Base-by-base conservation (phyloP, 23 tunicate genomes). In the Oikopleura vanhoeffeni region DNA sequence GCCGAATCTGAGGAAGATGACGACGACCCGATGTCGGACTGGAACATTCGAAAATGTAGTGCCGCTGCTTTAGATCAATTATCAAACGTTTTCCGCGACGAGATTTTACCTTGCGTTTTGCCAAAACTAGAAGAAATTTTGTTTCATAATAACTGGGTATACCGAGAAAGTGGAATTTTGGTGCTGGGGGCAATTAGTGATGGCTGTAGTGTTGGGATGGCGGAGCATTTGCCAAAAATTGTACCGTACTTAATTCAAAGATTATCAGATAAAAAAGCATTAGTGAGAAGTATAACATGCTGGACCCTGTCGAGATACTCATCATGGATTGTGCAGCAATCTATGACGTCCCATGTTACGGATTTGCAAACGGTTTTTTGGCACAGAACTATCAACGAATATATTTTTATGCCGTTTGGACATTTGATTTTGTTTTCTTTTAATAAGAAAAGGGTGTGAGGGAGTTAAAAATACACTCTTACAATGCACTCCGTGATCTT, bases 171-270 rank as follows among this genome's bases (percentile, higher is more conserved):
- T 32, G 98, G 98, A 28, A 94, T 94, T 40, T 79, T 94, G 18
- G 98, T 94, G 1, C 84, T 94, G 3, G 98, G 98, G 0, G 98
- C 98, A 40, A 94, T 94, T 67, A 90, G 95, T 60, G 98, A 94
- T 86, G 98, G 98, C 39, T 94, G 98, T 86, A 88, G 88, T 95
- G 86, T 57, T 75, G 98, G 98, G 0, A 94, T 94, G 98, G 75
- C 88, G 76, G 96, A 89, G 13, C 98, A 94, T 58, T 84, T 94
- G 28, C 98, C 98, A 39, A 90, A 94, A 64, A 57, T 94, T 32
- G 83, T 94, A n/a, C 98, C 98, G 27, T 94, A 88, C 57, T 85
- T 94, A 0, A 94, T 89, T 39, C 91, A 94, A 76, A 85, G 96
- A 0, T 83, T 94, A 40, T 87, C 88, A 82, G 91, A 89, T 79